Evolutionary conservation across 2,888 invertebrate species (phyloP).

Genomic region (Bellardia pandia): DNA sequence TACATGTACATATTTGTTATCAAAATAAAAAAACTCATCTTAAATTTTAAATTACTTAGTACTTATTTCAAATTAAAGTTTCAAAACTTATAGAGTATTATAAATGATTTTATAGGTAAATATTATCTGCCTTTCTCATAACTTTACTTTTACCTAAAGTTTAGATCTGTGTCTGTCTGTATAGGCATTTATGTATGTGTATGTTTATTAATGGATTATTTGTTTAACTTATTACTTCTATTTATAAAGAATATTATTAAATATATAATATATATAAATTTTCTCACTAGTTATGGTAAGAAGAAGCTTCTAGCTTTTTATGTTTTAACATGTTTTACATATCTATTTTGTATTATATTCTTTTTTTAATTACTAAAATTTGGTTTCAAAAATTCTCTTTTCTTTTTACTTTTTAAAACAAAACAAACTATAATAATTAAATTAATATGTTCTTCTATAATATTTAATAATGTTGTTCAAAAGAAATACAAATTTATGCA

Average conservation of each 20-base stretch:
- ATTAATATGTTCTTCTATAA: background rate
- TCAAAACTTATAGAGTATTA: background rate
- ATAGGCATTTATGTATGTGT: background rate
- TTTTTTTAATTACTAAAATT: constrained; percentile 46
- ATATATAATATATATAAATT: constrained; percentile 17
- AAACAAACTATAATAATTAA: constrained; percentile 11
- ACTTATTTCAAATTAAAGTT: background rate
- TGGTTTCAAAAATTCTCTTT: constrained; percentile 40
- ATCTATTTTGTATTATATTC: constrained; percentile 15
- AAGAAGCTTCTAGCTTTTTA: constrained; percentile 43
- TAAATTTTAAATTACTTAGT: background rate
- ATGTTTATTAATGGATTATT: constrained; percentile 13
- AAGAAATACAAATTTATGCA: constrained; percentile 29
- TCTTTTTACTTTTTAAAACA: constrained; percentile 23
- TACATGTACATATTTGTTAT: no score
- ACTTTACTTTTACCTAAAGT: background rate
- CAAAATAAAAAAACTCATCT: no score
- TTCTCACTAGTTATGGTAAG: constrained; percentile 38
- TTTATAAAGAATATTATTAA: background rate
- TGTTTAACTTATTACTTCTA: constrained; percentile 10
- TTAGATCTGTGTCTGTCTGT: background rate
- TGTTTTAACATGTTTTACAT: constrained; percentile 23
- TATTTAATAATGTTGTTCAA: constrained; percentile 1
- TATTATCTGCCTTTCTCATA: no score
- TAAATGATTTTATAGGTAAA: no score